Conservation (phyloP, 23 tunicate genomes). For the Ciona savignyi region DNA sequence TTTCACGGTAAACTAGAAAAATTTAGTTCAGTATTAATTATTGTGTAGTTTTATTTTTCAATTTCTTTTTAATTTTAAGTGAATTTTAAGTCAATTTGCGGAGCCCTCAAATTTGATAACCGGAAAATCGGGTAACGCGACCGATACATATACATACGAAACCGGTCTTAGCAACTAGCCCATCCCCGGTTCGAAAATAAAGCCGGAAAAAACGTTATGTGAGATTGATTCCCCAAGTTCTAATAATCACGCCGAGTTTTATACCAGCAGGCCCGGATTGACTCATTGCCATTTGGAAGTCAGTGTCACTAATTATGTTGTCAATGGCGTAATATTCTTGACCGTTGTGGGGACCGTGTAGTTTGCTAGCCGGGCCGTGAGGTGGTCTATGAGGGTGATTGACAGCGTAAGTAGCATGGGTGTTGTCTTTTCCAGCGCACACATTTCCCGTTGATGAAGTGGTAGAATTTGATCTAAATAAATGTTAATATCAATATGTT, state of each 20-base stretch:
- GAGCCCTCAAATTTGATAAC: no score
- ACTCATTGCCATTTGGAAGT: conserved; percentile 87
- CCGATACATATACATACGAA: no score
- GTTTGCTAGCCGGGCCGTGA: conserved; percentile 76
- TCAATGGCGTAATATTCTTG: conserved; percentile 98
- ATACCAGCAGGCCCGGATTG: conserved; percentile 74
- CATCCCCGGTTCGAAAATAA: no score
- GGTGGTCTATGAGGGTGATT: conserved; percentile 74
- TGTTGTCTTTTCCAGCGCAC: background rate
- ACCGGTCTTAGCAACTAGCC: no score
- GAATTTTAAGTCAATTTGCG: no score
- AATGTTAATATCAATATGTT: no score
- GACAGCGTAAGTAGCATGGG: background rate
- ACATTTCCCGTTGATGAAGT: conserved; percentile 3
- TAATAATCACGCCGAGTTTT: conserved; percentile 86
- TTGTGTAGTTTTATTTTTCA: no score
- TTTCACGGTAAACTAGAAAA: no score
- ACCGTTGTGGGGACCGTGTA: conserved; percentile 87
- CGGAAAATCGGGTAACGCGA: no score
- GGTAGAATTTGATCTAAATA: conserved; percentile 29
- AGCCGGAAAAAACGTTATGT: no score
- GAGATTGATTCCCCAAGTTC: conserved; percentile 75
- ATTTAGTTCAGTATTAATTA: no score
- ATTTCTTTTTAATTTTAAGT: no score
- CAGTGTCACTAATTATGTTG: conserved; percentile 93